Percentiles rank a stretch among this genome's conserved stretches.
phyloP scores from a whole-genome alignment of 92 coral and sea anemone genomes.

The Montipora capitata region DNA sequence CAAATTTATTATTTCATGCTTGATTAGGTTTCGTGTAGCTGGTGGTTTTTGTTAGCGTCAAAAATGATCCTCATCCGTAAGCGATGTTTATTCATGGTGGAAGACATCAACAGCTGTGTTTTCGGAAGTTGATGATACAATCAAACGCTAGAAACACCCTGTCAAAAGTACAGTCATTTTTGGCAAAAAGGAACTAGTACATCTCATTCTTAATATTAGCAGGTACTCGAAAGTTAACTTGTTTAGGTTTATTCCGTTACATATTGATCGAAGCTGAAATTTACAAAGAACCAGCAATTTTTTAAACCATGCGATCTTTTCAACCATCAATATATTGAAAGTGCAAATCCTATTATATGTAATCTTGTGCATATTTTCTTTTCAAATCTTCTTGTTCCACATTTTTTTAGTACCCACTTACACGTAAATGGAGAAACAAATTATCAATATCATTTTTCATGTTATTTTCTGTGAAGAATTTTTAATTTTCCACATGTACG shows the following conservation, averaged over 20 bases:
- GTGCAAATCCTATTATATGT: too few relatives aligned
- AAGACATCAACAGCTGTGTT: conserved; percentile 11
- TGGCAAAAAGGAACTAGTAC: too few relatives aligned
- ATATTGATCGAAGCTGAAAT: background rate
- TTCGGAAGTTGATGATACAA: background rate
- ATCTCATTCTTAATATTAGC: background rate
- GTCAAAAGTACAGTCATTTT: too few relatives aligned
- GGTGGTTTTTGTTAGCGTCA: background rate
- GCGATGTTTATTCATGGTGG: background rate
- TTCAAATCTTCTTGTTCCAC: too few relatives aligned
- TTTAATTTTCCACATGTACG: background rate
- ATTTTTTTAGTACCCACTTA: too few relatives aligned
- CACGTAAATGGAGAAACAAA: too few relatives aligned
- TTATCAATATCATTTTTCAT: too few relatives aligned
- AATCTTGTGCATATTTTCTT: too few relatives aligned
- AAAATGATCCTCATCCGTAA: background rate
- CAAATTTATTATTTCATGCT: background rate
- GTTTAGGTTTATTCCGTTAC: background rate
- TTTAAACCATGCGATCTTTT: too few relatives aligned
- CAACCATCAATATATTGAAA: too few relatives aligned
- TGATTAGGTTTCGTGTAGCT: background rate
- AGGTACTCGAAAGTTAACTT: background rate
- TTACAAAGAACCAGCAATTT: too few relatives aligned
- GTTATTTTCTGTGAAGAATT: background rate
- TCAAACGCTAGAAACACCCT: background rate